Base-by-base conservation (phyloP, 2,797 vertebrate species). In the Galaxias olidus region DNA sequence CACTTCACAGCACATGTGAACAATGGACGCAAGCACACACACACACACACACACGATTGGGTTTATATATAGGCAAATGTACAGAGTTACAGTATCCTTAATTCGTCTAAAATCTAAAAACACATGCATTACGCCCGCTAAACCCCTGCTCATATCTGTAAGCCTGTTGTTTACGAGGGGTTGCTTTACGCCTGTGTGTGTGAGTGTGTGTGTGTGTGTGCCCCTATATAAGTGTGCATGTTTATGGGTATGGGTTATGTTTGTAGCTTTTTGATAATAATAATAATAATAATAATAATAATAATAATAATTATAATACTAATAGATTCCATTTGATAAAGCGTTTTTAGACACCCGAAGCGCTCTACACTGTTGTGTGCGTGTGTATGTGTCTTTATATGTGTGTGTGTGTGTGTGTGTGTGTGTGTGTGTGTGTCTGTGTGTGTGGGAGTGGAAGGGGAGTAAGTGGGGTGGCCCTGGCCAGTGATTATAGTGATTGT, bases 401-500 rank as follows among this genome's bases (percentile, higher is more conserved):
- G n/a, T 59, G 42, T 14, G 14, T 58, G 56, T 7, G n/a, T 18
- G 56, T 13, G 19, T 14, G 20, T 13, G 20, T 18, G 56, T 17
- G 41, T 15, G 59, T 20, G 45, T 30, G 59, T 61, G 59, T 14
- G 19, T 60, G 46, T 20, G 59, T 30, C 17, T n/a, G 13, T 10
- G 13, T 41, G 54, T 1, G 40, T 11, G 13, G 5, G 40, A 41
- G 14, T 1, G 20, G 19, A 20, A 41, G 9, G 13, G 40, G 41
- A 30, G 58, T 60, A 69, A 59, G n/a, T 43, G 40, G 18, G 47
- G 20, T 55, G 43, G 47, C 65, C 54, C 50, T 58, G 71, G 68
- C 61, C 18, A 68, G 67, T 1, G 18, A 73, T 73, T 71, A 77
- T 40, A 41, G 65, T 58, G 64, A 59, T 18, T 47, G 18, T 9